Conservation (phyloP, 2,888 invertebrate species). For the Altica lythri region DNA sequence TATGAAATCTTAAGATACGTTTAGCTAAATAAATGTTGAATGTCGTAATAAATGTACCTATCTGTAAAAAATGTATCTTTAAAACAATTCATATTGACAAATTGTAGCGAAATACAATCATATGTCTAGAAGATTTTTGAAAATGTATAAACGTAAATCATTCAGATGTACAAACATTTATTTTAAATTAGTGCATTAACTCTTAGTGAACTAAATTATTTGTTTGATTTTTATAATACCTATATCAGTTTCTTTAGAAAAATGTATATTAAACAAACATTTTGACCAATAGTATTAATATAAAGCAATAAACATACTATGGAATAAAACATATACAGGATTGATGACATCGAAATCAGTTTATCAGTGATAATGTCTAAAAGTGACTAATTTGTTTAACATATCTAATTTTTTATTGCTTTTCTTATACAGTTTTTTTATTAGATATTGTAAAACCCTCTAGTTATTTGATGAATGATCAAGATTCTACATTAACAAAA, state of each 20-base stretch:
- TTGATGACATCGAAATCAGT: constrained; percentile 33
- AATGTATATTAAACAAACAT: neutral
- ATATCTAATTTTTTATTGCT: constrained; percentile 7
- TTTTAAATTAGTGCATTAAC: neutral
- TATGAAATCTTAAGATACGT: constrained; percentile 15
- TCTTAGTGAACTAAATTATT: too few relatives aligned
- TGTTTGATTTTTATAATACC: too few relatives aligned
- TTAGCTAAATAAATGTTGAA: constrained; percentile 37
- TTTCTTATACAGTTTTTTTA: neutral
- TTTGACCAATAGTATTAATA: constrained; percentile 34
- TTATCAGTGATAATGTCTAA: constrained; percentile 13
- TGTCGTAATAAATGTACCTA: constrained; percentile 35
- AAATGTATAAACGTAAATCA: constrained; percentile 14
- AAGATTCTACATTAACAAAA: too few relatives aligned
- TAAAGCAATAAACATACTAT: constrained; percentile 28
- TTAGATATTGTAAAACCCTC: too few relatives aligned
- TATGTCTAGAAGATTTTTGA: constrained; percentile 35
- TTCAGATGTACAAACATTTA: neutral
- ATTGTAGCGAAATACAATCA: constrained; percentile 48
- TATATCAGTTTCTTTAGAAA: neutral
- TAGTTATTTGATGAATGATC: too few relatives aligned
- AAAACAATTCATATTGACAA: constrained; percentile 25
- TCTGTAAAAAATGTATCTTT: constrained; percentile 28
- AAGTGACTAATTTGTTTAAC: constrained; percentile 1
- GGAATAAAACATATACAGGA: constrained; percentile 30